Evolutionary conservation across 2,797 vertebrate species (phyloP).

Genomic region (Chelon labrosus): DNA sequence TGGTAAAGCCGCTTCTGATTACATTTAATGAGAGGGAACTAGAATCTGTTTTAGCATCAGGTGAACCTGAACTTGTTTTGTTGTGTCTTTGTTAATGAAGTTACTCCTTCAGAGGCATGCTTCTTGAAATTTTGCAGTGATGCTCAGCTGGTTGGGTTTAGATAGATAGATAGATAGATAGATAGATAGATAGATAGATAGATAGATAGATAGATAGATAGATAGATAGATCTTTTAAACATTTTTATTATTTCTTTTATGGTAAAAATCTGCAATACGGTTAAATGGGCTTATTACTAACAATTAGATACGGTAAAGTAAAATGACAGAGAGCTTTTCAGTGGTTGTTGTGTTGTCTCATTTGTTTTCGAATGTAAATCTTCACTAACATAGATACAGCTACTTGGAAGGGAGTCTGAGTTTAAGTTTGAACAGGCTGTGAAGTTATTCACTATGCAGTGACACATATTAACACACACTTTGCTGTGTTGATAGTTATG

Average conservation of each 20-base stretch:
- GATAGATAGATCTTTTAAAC: no score
- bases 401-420: neutral
- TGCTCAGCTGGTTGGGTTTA: neutral
- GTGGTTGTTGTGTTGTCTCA: neutral
- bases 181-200: no score
- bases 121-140: neutral
- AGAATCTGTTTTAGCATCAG: neutral
- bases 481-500: neutral
- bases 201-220: no score
- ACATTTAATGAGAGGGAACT: neutral
- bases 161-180: no score
- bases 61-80: neutral
- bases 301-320: neutral
- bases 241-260: neutral
- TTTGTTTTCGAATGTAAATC: neutral
- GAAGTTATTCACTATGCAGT: neutral
- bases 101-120: neutral
- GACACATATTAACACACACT: neutral
- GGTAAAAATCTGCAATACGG: neutral
- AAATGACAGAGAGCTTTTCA: neutral
- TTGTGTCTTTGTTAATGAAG: neutral
- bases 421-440: neutral
- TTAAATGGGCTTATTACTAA: neutral
- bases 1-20: slow-evolving; percentile 55
- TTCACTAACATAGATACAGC: neutral